Percentiles rank a stretch among this genome's conserved stretches.
phyloP scores from a whole-genome alignment of 2,797 vertebrate genomes.

The Lindbergichthys nudifrons region DNA sequence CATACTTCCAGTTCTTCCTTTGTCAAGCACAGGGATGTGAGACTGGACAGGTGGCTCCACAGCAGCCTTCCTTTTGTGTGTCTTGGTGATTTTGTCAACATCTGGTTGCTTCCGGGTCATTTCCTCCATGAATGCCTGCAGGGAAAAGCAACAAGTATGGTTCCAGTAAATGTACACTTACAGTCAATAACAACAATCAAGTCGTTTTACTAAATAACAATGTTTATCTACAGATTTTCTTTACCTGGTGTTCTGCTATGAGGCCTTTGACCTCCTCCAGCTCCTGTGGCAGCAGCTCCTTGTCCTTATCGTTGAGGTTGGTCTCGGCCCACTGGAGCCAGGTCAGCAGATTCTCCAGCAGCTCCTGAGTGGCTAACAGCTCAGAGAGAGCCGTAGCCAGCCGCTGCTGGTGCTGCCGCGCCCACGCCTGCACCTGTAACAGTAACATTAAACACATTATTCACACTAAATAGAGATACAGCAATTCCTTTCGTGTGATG shows the following conservation, averaged over 20 bases:
- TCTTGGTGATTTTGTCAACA: constrained; percentile 99
- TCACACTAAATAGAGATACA: neutral
- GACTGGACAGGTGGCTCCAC: constrained; percentile 94
- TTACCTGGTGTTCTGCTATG: constrained; percentile 96
- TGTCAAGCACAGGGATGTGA: constrained; percentile 95
- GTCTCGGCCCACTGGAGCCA: constrained; percentile 98
- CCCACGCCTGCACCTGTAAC: constrained; percentile 94
- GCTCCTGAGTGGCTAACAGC: constrained; percentile 90
- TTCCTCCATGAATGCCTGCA: constrained; percentile 98
- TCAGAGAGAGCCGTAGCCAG: constrained; percentile 90
- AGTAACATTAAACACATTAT: constrained; percentile 17
- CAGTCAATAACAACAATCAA: neutral
- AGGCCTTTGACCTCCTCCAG: constrained; percentile 95
- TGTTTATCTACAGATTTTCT: neutral
- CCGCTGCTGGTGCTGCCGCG: constrained; percentile 95
- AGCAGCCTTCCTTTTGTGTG: constrained; percentile 93
- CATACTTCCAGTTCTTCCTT: constrained; percentile 93
- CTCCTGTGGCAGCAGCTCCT: constrained; percentile 93
- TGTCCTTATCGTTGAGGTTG: constrained; percentile 93
- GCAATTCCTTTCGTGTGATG: neutral
- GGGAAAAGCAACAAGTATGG: constrained; percentile 31
- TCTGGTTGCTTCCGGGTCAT: constrained; percentile 99
- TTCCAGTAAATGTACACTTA: constrained; percentile 14
- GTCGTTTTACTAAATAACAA: neutral
- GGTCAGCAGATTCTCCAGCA: constrained; percentile 92